phyloP scores from a whole-genome alignment of 1,140 invertebrate genomes.

The Oryzaephilus surinamensis region DNA sequence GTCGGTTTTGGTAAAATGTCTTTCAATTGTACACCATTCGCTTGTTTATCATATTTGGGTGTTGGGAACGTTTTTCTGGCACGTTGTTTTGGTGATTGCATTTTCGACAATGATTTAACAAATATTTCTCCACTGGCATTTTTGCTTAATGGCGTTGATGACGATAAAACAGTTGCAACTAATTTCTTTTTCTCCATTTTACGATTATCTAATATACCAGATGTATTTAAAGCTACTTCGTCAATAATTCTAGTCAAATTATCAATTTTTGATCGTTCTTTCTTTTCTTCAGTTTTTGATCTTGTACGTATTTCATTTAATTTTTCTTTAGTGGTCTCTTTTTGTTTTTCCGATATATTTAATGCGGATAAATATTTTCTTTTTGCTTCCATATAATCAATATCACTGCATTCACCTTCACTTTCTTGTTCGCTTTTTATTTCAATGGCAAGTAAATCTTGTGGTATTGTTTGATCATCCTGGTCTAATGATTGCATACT shows the following conservation, averaged over 20 bases:
- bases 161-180: too few species aligned
- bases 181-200: background rate
- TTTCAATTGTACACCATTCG: constrained; percentile 6
- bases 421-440: constrained; percentile 35
- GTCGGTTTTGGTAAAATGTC: constrained; percentile 4
- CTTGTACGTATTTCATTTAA: constrained; percentile 23
- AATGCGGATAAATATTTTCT: constrained; percentile 28
- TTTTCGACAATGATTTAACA: constrained; percentile 26
- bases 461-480: too few species aligned
- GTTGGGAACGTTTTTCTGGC: constrained; percentile 28
- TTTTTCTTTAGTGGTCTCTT: constrained; percentile 11
- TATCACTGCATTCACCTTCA: constrained; percentile 22
- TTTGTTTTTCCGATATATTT: constrained; percentile 26
- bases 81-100: constrained; percentile 20
- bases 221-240: constrained; percentile 19
- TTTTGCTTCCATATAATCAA: constrained; percentile 25
- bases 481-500: background rate
- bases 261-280: constrained; percentile 7
- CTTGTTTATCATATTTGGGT: constrained; percentile 16
- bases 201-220: background rate
- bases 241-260: constrained; percentile 22
- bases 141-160: background rate
- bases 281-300: constrained; percentile 31
- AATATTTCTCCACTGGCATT: constrained; percentile 16
- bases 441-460: constrained; percentile 4